Evolutionary conservation across 1,140 invertebrate species (phyloP), one percentile per base, ranked within the genome.

Genomic region (Aplysia californica): DNA sequence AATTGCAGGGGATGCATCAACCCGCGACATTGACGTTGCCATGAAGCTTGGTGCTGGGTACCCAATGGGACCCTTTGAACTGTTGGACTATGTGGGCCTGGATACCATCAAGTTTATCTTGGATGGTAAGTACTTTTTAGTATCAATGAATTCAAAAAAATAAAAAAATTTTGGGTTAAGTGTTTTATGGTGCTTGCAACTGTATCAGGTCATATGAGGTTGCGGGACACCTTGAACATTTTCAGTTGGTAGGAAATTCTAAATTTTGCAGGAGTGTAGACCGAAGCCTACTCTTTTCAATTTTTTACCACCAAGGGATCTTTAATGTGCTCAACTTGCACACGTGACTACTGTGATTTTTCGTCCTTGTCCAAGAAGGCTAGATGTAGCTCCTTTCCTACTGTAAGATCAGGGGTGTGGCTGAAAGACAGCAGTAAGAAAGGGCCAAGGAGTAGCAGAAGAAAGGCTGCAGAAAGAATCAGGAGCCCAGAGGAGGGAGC

Each of bases 31-130:
- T 73, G 95, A 96, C 84, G 93, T 91, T n/a, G 95, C 94, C 1
- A 96, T 96, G 95, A 96, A 96, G 89, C 88, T 96, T 39, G 95
- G 95, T 29, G 94, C 95, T 58, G 94, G 95, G 0, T 93, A 95
- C 89, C 95, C 95, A 2, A 96, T 96, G 94, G 95, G 95, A 18
- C 95, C 95, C 2, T 93, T 96, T 87, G 94, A 96, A 90, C 85
- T 96, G 38, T 87, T 92, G 2, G 95, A 96, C 90, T 95, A 95
- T 89, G 94, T 95, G 39, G 95, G 96, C 15, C 90, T 94, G 15
- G 95, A 96, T 85, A 91, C 90, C 18, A 86, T 80, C 59, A 91
- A 91, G 75, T 92, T 92, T 79, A 92, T 92, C 71, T 79, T 91
- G 59, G 91, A 92, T 85, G 91, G 91, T 91, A 85, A 39, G 44